Evolutionary conservation across 92 coral and sea anemone species (phyloP), one percentile per base, ranked within the genome.

Genomic region (Pocillopora grandis): DNA sequence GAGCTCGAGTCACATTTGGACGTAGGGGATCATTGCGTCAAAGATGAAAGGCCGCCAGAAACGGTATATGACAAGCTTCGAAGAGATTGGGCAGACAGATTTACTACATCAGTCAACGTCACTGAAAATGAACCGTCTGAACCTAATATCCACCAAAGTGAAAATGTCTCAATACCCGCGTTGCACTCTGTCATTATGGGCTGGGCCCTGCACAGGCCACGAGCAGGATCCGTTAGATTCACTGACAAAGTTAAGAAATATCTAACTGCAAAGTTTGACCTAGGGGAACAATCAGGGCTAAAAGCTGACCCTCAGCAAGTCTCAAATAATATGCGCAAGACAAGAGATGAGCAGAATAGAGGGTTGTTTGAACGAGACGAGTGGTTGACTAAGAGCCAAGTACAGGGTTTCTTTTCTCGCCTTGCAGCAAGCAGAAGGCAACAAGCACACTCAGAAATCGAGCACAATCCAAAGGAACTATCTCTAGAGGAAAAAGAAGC

Each of bases 351-450:
- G 82, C 80, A 87, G 17, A 87, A 81, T 63, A 75, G 84, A 57
- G 76, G 95, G 16, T 37, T 83, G 68, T 92, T 92, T 84, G 55
- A 72, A 12, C 78, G 95, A 82, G 82, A 84, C 76, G 87, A 88
- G 83, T 91, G 94, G 94, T 58, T 92, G 66, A 79, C 95, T 33
- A 83, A 86, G 57, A 92, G 78, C 65, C 90, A 89, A 71, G 70
- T 92, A 37, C 87, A 89, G 68, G 89, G 90, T 63, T 88, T 81
- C 67, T 90, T 91, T 79, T 56, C 80, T 31, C 86, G 91, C 72
- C 87, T 88, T 61, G 90, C 91, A 68, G 80, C 91, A 14, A 48
- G 37, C 20, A 72, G 79, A 82, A 60, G 79, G 48, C 74, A 86
- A 42, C 80, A 62, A 73, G 80, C 14, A 37, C 20, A 76, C 48